A percentile compares a stretch with the other conserved stretches of the same genome.
phyloP scores from a whole-genome alignment of 2,888 invertebrate species.

The Leptinotarsa juncta region DNA sequence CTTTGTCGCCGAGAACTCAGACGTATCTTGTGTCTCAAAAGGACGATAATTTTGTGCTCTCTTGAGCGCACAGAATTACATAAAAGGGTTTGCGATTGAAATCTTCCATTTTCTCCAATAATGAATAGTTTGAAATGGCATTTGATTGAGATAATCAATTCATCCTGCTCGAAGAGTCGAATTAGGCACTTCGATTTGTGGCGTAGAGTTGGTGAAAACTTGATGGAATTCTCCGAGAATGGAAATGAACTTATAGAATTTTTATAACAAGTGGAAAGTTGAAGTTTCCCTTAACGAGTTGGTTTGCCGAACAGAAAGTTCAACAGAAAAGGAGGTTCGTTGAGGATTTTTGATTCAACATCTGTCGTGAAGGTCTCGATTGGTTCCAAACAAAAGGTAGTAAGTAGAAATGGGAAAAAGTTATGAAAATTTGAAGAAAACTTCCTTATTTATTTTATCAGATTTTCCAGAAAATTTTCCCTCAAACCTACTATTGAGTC shows the following conservation, averaged over 20 bases:
- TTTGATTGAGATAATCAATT: conserved; percentile 14
- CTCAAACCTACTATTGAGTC: too few species aligned
- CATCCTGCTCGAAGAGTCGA: background rate
- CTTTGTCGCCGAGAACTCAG: background rate
- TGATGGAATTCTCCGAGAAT: background rate
- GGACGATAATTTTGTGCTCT: background rate
- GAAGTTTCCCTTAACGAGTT: conserved; percentile 2
- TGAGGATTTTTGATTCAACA: background rate
- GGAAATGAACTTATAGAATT: conserved; percentile 2
- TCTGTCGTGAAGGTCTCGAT: background rate
- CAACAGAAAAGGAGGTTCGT: background rate
- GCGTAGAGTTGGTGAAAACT: background rate
- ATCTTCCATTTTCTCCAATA: background rate
- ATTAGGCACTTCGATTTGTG: conserved; percentile 4
- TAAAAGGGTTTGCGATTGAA: background rate
- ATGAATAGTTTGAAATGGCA: conserved; percentile 12
- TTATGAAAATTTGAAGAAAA: background rate
- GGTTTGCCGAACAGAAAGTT: background rate
- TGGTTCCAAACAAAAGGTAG: background rate
- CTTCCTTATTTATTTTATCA: background rate
- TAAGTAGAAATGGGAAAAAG: background rate
- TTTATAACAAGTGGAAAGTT: background rate
- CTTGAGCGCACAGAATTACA: background rate
- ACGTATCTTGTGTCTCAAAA: background rate
- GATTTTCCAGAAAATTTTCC: background rate